Conservation (phyloP, 2,797 vertebrate genomes). For the Sebastiscus tertius region DNA sequence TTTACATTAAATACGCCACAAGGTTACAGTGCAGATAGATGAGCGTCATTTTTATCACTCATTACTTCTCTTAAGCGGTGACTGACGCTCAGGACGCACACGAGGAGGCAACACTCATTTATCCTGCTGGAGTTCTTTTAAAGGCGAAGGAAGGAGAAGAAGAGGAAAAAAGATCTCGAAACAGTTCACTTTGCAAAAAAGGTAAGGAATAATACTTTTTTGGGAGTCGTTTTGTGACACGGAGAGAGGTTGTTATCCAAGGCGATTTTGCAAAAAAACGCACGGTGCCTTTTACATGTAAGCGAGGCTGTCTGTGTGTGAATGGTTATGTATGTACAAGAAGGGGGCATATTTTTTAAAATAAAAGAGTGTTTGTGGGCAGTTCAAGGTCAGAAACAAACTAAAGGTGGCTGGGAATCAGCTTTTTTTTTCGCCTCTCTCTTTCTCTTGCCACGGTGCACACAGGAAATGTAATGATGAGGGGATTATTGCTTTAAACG, state of each 20-base stretch:
- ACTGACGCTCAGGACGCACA: conserved; percentile 90
- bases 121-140: conserved; percentile 90
- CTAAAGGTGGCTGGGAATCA: conserved; percentile 84
- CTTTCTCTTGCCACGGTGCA: conserved; percentile 66
- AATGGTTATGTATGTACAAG: conserved; percentile 39
- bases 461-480: conserved; percentile 83
- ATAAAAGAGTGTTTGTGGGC: conserved; percentile 89
- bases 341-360: conserved; percentile 43
- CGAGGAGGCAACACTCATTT: conserved; percentile 83
- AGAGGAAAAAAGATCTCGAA: conserved; percentile 81
- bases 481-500: conserved; percentile 85
- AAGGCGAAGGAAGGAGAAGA: conserved; percentile 78
- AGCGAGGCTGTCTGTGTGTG: conserved; percentile 84
- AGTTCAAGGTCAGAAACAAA: conserved; percentile 94
- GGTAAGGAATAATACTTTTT: conserved; percentile 88
- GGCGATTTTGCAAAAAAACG: conserved; percentile 76
- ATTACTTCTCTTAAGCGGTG: conserved; percentile 97
- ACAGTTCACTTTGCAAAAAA: conserved; percentile 85
- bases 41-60: conserved; percentile 98
- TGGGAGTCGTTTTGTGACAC: conserved; percentile 46
- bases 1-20: conserved; percentile 99
- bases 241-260: conserved; percentile 79
- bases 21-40: conserved; percentile 99
- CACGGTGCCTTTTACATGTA: conserved; percentile 69
- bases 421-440: conserved; percentile 53